Evolutionary conservation across 2,888 invertebrate genomes (phyloP), one percentile per base, ranked within the genome.

Genomic region (Lacanobia oleracea): DNA sequence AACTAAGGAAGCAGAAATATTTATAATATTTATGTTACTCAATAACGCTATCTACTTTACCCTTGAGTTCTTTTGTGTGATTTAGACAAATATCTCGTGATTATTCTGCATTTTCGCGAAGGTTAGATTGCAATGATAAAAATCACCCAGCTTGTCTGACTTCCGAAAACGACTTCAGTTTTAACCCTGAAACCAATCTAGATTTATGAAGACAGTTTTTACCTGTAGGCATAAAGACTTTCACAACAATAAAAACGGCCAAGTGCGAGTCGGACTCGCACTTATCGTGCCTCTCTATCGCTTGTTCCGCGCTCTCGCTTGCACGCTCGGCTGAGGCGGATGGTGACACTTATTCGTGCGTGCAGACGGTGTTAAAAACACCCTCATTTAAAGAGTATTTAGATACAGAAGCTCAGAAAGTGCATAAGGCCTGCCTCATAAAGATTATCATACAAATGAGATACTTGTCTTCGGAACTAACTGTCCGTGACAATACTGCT

Each of bases 401-500:
- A 16, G 12, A 27, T 63, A 27, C 7, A 14, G n/a, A 70, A 60
- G 40, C 40, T 53, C 18, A 18, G 45, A 37, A 18, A 79, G 51
- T 57, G 51, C 67, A 72, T 43, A 60, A 64, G 18, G 18, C 18
- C 23, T 18, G 16, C 23, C 23, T 62, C 57, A 18, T 12, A 5
- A 0, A 51, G 21, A 77, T 79, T 79, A 79, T 45, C 79, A 74
- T 77, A 74, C 43, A 63, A 45, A 77, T 51, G 57, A 50, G 18
- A 16, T 50, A 48, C 23, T 62, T 63, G 37, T 54, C 48, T n/a
- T 27, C 18, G 57, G 9, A 40, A 67, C 23, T 50, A 63, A 73
- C 43, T 62, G 50, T 10, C 23, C 53, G 43, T 37, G 62, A 6
- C 53, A 63, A 40, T 27, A n/a, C 9, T 37, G 8, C 23, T 53